Percentiles rank a stretch among this genome's conserved stretches.
phyloP scores from a whole-genome alignment of 2,113 vertebrate genomes.

The Labeo catla region DNA sequence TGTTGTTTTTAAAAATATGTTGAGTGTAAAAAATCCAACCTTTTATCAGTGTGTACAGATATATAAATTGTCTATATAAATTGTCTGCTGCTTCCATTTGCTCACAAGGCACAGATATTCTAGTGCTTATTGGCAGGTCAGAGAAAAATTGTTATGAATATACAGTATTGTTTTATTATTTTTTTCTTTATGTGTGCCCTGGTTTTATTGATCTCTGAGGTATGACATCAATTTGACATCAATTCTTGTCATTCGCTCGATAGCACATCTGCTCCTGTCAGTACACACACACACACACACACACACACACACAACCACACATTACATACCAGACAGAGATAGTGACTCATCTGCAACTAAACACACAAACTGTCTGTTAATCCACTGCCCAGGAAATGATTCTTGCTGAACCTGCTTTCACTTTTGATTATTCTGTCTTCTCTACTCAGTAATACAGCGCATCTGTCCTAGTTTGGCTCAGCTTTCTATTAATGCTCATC shows the following conservation, averaged over 20 bases:
- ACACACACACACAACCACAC: background rate
- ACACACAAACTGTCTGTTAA: slow-evolving; percentile 23
- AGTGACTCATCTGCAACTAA: slow-evolving; percentile 12
- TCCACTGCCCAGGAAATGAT: slow-evolving; percentile 23
- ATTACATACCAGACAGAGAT: background rate
- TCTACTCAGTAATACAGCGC: slow-evolving; percentile 7
- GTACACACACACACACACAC: background rate
- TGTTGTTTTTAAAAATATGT: background rate
- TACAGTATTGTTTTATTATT: background rate
- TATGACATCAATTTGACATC: background rate
- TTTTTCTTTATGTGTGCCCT: background rate
- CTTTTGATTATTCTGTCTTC: slow-evolving; percentile 25
- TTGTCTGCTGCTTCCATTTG: background rate
- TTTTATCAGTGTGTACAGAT: background rate
- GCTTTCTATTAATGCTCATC: slow-evolving; percentile 20
- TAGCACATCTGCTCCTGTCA: slow-evolving; percentile 13
- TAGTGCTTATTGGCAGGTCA: background rate
- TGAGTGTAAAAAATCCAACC: background rate
- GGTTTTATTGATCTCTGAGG: slow-evolving; percentile 18
- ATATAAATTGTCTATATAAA: background rate
- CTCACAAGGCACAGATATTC: background rate
- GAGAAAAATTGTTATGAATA: background rate
- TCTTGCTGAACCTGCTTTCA: background rate
- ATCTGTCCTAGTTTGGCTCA: slow-evolving; percentile 28
- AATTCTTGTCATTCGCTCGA: background rate